Evolutionary conservation across 2,888 invertebrate species (phyloP).

Genomic region (Drosophila bunnanda): DNA sequence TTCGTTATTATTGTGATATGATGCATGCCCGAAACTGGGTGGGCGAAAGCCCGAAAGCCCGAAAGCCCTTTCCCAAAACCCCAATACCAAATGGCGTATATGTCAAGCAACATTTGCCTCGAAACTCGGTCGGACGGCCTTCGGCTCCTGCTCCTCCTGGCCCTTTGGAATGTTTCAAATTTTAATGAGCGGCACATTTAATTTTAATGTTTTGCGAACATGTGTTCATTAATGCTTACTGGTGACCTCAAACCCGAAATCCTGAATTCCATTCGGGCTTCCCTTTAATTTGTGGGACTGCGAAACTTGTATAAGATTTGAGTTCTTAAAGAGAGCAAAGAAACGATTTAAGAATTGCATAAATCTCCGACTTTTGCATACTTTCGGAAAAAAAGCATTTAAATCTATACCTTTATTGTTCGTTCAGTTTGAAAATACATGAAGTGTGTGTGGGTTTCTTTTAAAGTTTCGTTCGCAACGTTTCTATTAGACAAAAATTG

Average conservation of each 20-base stretch:
- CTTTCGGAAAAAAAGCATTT: no score
- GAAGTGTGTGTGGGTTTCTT: no score
- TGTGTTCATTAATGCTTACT: slow-evolving; percentile 71
- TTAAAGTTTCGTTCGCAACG: slow-evolving; percentile 13
- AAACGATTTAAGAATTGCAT: not conserved
- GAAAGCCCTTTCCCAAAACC: slow-evolving; percentile 11
- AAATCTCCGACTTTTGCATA: no score
- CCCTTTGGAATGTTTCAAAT: slow-evolving; percentile 64
- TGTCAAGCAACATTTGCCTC: slow-evolving; percentile 46
- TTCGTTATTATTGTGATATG: slow-evolving; percentile 75
- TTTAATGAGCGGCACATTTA: slow-evolving; percentile 75
- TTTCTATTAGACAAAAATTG: slow-evolving; percentile 49
- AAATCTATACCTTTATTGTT: no score
- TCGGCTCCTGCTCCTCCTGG: slow-evolving; percentile 2
- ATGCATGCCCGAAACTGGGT: slow-evolving; percentile 41
- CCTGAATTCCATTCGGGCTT: slow-evolving; percentile 8
- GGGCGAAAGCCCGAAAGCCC: not conserved
- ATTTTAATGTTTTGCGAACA: slow-evolving; percentile 74
- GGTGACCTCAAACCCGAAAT: slow-evolving; percentile 27
- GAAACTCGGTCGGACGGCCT: slow-evolving; percentile 29
- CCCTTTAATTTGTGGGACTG: slow-evolving; percentile 25
- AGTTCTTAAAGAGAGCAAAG: not conserved
- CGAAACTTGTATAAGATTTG: slow-evolving; percentile 44
- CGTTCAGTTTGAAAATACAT: no score
- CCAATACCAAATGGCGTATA: slow-evolving; percentile 28